Evolutionary conservation across 1,140 invertebrate species (phyloP), one percentile per base, ranked within the genome.

Genomic region (Lasaia peninsularis): DNA sequence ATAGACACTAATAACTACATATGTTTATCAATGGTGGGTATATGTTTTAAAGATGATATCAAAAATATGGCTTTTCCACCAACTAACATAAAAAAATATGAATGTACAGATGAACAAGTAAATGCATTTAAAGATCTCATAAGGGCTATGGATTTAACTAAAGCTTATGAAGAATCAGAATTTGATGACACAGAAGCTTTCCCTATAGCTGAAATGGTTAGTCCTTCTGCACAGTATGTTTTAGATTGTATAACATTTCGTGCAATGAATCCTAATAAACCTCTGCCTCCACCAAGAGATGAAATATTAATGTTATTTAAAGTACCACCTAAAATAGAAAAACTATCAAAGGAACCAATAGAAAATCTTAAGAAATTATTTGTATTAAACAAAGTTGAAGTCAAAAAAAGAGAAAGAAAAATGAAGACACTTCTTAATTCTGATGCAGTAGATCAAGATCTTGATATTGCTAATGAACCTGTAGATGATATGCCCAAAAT

Each of bases 41-140:
- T 90, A 24, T 81, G 80, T 63, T 90, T 63, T 52, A 89, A 88
- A 67, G 87, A 90, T 58, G 80, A 89, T 56, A 85, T 89, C 44
- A 89, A 88, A 61, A 68, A 80, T 58, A 87, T 89, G 80, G 63
- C 74, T 32, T 90, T 90, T 55, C 87, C 89, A 40, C 56, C 69
- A 18, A 82, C 80, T 49, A 75, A 85, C 65, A 60, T 76, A 18
- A 88, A 83, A 52, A 89, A 86, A 58, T 78, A 72, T 71, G 33
- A 59, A 52, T 78, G 70, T 44, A 75, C 58, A 24, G 59, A 81
- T 58, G 78, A 88, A 57, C 86, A 90, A 73, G 72, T 89, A 10
- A 56, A 84, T 67, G 79, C 80, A 56, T 85, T 90, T 50, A 88
- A 87, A 68, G 72, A 80, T 52, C 68, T 89, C 9, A 89, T 90